Evolutionary conservation across 2,113 vertebrate genomes (phyloP).

Genomic region (Rhabdornis inornatus): DNA sequence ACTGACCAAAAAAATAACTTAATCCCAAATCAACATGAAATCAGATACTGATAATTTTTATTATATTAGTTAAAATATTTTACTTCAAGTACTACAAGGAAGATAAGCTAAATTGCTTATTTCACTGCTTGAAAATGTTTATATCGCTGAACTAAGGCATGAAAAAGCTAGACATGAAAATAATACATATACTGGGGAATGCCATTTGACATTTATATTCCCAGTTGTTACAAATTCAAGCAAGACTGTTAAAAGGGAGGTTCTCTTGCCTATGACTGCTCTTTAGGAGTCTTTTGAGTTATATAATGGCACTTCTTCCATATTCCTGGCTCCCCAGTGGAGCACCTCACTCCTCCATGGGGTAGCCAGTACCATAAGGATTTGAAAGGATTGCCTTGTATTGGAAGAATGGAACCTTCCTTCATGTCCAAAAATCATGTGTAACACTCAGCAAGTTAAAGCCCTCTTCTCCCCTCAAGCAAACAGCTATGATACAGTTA

Average conservation of each 20-base stretch:
- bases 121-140: neutral
- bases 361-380: neutral
- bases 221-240: neutral
- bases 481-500: accelerated
- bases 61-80: neutral
- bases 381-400: neutral
- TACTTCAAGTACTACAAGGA: neutral
- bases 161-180: neutral
- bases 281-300: neutral
- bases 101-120: neutral
- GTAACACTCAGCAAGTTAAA: neutral
- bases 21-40: neutral
- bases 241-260: neutral
- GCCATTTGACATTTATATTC: neutral
- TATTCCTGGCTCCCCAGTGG: neutral
- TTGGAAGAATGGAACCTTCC: accelerated
- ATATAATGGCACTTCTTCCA: neutral
- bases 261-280: neutral
- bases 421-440: neutral
- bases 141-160: neutral
- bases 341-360: neutral
- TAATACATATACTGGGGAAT: neutral
- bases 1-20: neutral
- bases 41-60: neutral
- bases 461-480: neutral